Evolutionary conservation across 2,113 vertebrate genomes (phyloP), one percentile per base, ranked within the genome.

Genomic region (Pitta sordida): DNA sequence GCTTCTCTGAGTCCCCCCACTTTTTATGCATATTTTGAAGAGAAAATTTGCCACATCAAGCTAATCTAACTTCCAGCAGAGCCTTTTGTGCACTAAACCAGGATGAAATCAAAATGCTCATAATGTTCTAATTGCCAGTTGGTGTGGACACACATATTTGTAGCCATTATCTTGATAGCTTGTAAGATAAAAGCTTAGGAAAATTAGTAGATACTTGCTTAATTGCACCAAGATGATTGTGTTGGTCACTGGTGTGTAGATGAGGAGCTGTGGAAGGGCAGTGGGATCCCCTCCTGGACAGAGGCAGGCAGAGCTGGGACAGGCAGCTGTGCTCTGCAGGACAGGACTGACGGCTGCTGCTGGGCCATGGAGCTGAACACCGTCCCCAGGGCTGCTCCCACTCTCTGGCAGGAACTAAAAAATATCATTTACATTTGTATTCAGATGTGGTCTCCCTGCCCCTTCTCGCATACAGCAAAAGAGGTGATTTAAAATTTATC

Each of bases 401-500:
- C 41, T 88, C 58, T 37, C 64, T 69, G 60, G 27, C 60, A 69
- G 76, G 67, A 74, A 69, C 63, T 87, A 22, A 48, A 77, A 81
- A 37, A 53, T 51, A 39, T 21, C 65, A 77, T 87, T 91, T 89
- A n/a, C 29, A 24, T 95, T 96, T 91, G 74, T 70, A 85, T 90
- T 95, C 87, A 83, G 76, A 73, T 82, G 46, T 49, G 79, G 68
- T 93, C 79, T 95, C 51, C 46, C 44, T 90, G 34, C 65, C 79
- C 79, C 78, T 92, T 70, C 87, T 93, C 49, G 8, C 86, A 75
- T 49, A 55, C 79, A 48, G 92, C 80, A 90, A 68, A 90, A 82
- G 89, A 93, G 89, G 79, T 76, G 91, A 84, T 96, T 96, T 94
- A 92, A 83, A 90, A 96, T 95, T 88, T 91, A 92, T 94, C 96